Percentiles rank a stretch among this genome's conserved stretches.
Evolutionary conservation across 2,797 vertebrate genomes (phyloP).

Genomic region (Leptoclinus maculatus): DNA sequence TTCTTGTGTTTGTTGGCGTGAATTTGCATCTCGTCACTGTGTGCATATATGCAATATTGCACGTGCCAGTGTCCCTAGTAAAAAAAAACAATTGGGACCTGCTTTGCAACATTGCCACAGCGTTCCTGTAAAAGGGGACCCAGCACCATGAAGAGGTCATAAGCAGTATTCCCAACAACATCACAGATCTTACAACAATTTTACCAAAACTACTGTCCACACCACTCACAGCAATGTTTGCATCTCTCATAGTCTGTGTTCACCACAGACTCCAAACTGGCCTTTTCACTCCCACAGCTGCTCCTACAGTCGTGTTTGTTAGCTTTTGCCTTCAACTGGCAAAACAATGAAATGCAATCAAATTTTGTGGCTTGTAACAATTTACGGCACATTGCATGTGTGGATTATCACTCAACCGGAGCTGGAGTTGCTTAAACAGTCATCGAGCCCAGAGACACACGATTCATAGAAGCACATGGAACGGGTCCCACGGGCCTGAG

Average conservation of each 20-base stretch:
- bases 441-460: constrained; percentile 45
- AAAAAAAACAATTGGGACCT: not conserved
- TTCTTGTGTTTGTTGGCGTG: not conserved
- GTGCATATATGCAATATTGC: not conserved
- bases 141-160: not conserved
- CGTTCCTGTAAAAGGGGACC: not conserved
- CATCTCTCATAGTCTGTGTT: constrained; percentile 1
- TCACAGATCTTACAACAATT: not conserved
- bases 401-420: constrained; percentile 56
- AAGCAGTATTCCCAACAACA: not conserved
- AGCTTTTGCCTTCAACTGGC: constrained; percentile 50
- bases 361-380: constrained; percentile 56
- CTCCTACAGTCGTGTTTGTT: constrained; percentile 44
- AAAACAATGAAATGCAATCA: constrained; percentile 64
- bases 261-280: constrained; percentile 27
- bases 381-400: constrained; percentile 55
- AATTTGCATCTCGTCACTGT: not conserved
- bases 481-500: constrained; percentile 45
- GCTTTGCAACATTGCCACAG: not conserved
- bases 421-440: constrained; percentile 57
- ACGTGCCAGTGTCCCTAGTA: accelerated
- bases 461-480: constrained; percentile 30
- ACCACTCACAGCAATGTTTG: not conserved
- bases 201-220: not conserved
- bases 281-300: constrained; percentile 34